Evolutionary conservation across 2,113 vertebrate species (phyloP), one percentile per base, ranked within the genome.

Genomic region (Engystomops pustulosus): DNA sequence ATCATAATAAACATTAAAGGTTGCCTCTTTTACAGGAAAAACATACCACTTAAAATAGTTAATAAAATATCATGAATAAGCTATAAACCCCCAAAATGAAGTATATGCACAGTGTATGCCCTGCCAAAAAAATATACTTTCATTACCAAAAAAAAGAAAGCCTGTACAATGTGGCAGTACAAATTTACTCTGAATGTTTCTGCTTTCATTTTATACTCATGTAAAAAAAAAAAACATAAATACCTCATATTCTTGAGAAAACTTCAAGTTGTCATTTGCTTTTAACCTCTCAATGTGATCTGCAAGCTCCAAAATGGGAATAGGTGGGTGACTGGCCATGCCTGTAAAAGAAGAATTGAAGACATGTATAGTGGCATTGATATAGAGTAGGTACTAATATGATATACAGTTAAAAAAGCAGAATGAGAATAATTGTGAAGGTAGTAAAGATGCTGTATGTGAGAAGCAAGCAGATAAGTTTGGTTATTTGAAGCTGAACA

Each of bases 221-320:
- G n/a, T n/a, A n/a, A n/a, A n/a, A n/a, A n/a, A n/a, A n/a, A n/a
- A n/a, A n/a, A n/a, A n/a, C n/a, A n/a, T n/a, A n/a, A n/a, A n/a
- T n/a, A 97, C 98, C 95, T 99, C 98, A 86, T 99, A 99, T 84
- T 99, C 98, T 91, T 99, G 98, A 36, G 98, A 99, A 90, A 99
- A 99, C 90, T 99, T 99, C 88, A 99, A 92, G 93, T 99, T 99
- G 92, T 99, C 98, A 85, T 99, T 99, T 81, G 98, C 97, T 94
- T 99, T 99, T 89, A 99, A 86, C 71, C 97, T 94, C 91, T 99
- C 98, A 89, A 96, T 95, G 88, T 99, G 97, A 93, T 99, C 98
- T 3, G 96, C 96, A 85, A 99, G 95, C 90, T 99, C 98, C 93
- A 96, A 93, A 86, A 99, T 93, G 34, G 98, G 96, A 90, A 99